Evolutionary conservation across 2,797 vertebrate genomes (phyloP).

Genomic region (Podarcis lilfordi): DNA sequence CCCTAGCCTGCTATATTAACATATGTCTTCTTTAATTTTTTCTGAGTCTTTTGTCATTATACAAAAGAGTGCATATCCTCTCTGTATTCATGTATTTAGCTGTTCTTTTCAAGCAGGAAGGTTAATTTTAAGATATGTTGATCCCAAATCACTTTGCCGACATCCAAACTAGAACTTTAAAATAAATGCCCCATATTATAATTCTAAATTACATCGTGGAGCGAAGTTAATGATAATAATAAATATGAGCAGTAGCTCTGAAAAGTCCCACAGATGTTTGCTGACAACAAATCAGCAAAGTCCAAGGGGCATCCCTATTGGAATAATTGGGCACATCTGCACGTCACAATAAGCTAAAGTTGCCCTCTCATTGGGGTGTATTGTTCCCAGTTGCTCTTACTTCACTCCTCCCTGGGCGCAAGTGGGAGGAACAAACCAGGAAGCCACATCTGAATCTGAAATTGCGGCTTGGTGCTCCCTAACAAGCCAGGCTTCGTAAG

Average conservation of each 20-base stretch:
- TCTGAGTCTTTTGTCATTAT: slow-evolving; percentile 16
- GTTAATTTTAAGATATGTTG: not conserved
- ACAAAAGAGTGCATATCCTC: slow-evolving; percentile 19
- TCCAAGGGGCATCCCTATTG: slow-evolving; percentile 52
- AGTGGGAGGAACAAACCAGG: not conserved
- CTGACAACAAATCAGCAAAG: slow-evolving; percentile 54
- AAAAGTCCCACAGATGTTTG: not conserved
- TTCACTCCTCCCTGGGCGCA: not conserved
- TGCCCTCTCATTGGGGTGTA: not conserved
- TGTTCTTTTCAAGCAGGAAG: slow-evolving; percentile 21
- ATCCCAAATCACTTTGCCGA: not conserved
- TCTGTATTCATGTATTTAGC: slow-evolving; percentile 42
- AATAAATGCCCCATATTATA: not conserved
- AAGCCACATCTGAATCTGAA: not conserved
- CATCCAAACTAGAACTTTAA: not conserved
- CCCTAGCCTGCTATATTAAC: not conserved
- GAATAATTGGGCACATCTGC: slow-evolving; percentile 20
- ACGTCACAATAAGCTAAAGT: not conserved
- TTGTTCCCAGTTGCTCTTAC: not conserved
- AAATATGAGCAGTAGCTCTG: slow-evolving; percentile 56
- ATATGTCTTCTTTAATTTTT: slow-evolving; percentile 4
- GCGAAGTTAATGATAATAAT: slow-evolving; percentile 54
- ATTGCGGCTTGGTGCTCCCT: not conserved
- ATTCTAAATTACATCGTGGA: slow-evolving; percentile 57
- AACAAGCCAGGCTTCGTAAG: not conserved